Evolutionary conservation across 2,113 vertebrate genomes (phyloP).

Genomic region (Mastomys natalensis): DNA sequence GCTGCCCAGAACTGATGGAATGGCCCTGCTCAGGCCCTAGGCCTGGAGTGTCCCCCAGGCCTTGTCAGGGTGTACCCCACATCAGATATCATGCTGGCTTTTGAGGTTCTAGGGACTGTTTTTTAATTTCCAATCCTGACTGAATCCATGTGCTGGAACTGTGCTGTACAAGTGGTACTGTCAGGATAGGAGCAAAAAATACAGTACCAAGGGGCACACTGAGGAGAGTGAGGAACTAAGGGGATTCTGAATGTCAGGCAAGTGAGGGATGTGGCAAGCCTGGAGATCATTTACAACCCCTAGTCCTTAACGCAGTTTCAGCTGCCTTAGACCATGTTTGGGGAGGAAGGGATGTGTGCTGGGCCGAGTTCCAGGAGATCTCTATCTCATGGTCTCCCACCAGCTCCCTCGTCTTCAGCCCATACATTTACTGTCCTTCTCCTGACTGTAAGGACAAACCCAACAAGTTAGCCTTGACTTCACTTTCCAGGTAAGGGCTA

Average conservation of each 20-base stretch:
- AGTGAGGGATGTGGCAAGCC: accelerated
- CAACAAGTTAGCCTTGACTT: background rate
- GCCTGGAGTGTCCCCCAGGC: background rate
- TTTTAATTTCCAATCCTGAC: background rate
- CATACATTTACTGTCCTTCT: accelerated
- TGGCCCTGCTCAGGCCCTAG: background rate
- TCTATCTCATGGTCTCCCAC: background rate
- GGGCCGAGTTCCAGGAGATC: accelerated
- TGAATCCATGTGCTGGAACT: too few species aligned
- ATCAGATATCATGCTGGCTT: background rate
- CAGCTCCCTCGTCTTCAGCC: background rate
- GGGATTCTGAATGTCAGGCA: background rate
- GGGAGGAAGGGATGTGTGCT: background rate
- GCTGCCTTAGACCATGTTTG: background rate
- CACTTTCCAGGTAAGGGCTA: background rate
- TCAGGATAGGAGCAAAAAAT: background rate
- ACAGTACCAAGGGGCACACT: accelerated
- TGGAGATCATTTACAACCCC: background rate
- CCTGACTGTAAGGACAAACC: too few species aligned
- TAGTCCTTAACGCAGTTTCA: background rate
- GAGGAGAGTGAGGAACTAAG: accelerated
- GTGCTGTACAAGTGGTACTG: background rate
- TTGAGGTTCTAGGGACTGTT: background rate
- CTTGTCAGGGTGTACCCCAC: accelerated
- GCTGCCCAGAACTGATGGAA: background rate